These are phyloP conservation scores for Bilobella aurantiaca DNA, from an alignment of 1,140 invertebrate genomes.

Conservation along the genomic window DNA sequence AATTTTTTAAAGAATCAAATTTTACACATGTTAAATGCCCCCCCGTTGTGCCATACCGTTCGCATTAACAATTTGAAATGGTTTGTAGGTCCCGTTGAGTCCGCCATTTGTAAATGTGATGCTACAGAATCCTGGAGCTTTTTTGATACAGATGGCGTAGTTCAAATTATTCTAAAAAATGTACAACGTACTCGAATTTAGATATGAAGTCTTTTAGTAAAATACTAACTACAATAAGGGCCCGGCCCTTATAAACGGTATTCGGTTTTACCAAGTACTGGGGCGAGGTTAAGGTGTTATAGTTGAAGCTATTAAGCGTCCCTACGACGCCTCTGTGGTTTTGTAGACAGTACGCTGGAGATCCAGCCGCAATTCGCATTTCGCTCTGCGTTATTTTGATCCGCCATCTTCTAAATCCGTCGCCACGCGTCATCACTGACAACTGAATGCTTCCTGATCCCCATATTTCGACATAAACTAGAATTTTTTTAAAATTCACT, in stretches of 20 bases:
- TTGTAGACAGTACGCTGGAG: slow-evolving; percentile 56
- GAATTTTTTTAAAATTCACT: slow-evolving; percentile 37
- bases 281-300: slow-evolving; percentile 41
- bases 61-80: slow-evolving; percentile 55
- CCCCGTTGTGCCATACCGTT: no score
- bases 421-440: slow-evolving; percentile 50
- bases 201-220: no score
- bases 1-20: slow-evolving; percentile 8
- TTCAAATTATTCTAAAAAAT: slow-evolving; percentile 72
- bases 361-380: slow-evolving; percentile 40
- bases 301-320: slow-evolving; percentile 60
- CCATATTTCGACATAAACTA: slow-evolving; percentile 62
- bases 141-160: slow-evolving; percentile 62
- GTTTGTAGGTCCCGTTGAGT: slow-evolving; percentile 42
- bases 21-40: no score
- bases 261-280: no score
- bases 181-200: no score
- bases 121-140: slow-evolving; percentile 51
- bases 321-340: slow-evolving; percentile 52
- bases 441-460: slow-evolving; percentile 51
- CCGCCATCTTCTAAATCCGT: slow-evolving; percentile 46
- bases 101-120: slow-evolving; percentile 52
- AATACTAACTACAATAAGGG: no score
- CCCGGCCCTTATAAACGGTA: no score
- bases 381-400: slow-evolving; percentile 52